These are phyloP conservation scores for Arctia plantaginis DNA, from an alignment of 2,888 invertebrate species.

Conservation along the genomic window DNA sequence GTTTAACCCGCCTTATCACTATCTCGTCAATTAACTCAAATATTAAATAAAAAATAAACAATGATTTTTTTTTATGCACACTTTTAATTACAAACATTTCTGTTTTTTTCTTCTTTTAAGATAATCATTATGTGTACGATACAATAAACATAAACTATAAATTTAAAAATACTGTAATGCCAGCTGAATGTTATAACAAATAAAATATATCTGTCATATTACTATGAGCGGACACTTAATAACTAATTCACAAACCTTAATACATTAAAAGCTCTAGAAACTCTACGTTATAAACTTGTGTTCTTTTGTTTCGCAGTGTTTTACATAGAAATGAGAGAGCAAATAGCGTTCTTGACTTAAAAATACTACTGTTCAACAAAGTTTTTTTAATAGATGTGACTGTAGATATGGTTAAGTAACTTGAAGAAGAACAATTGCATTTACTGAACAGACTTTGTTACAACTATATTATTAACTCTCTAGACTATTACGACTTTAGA, in stretches of 20 bases:
- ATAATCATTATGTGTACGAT: too few species aligned
- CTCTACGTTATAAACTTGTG: neutral
- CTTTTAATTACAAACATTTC: too few species aligned
- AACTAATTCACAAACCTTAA: neutral
- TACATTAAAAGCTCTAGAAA: neutral
- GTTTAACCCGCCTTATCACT: neutral
- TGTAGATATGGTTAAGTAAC: slow-evolving; percentile 11
- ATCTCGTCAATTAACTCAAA: neutral
- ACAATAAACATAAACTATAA: too few species aligned
- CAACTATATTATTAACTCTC: slow-evolving; percentile 15
- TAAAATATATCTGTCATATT: neutral
- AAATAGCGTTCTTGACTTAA: neutral
- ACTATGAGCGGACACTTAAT: neutral
- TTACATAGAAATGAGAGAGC: neutral
- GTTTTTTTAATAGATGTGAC: slow-evolving; percentile 15
- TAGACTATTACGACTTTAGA: neutral
- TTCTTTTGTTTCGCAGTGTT: neutral
- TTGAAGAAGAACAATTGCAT: slow-evolving; percentile 7
- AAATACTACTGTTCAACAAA: slow-evolving; percentile 15
- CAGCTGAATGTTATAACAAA: too few species aligned
- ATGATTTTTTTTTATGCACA: too few species aligned
- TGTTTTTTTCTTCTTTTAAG: too few species aligned
- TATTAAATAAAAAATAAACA: too few species aligned
- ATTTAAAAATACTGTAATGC: too few species aligned
- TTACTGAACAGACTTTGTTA: slow-evolving; percentile 7